phyloP scores from a whole-genome alignment of 2,888 invertebrate species.

The Ichneumoninae sp. region DNA sequence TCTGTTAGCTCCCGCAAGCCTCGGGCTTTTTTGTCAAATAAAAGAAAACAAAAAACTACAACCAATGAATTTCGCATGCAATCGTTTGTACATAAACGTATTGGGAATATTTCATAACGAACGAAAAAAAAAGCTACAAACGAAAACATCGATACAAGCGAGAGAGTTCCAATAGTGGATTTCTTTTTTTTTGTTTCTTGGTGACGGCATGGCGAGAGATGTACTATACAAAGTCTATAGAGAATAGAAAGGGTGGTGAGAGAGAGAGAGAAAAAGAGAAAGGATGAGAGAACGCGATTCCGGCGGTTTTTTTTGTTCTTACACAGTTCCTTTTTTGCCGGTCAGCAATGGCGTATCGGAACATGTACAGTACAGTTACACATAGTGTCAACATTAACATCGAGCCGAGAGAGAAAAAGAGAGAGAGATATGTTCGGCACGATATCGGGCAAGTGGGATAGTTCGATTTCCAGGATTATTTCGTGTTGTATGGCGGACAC shows the following conservation, averaged over 20 bases:
- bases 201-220: slow-evolving; percentile 18
- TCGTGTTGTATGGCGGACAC: slow-evolving; percentile 60
- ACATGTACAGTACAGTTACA: slow-evolving; percentile 24
- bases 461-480: slow-evolving; percentile 60
- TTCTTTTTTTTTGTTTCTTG: slow-evolving; percentile 1
- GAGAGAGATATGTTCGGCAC: slow-evolving; percentile 27
- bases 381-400: slow-evolving; percentile 14
- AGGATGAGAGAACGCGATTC: slow-evolving; percentile 25
- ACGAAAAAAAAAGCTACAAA: slow-evolving; percentile 30
- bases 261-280: slow-evolving; percentile 24
- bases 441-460: slow-evolving; percentile 20
- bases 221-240: not conserved
- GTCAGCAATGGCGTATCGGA: slow-evolving; percentile 19
- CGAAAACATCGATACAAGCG: slow-evolving; percentile 56
- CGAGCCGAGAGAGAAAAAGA: slow-evolving; percentile 5
- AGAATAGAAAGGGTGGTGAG: slow-evolving; percentile 14
- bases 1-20: slow-evolving; percentile 1
- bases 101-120: slow-evolving; percentile 11
- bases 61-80: slow-evolving; percentile 45
- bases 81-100: slow-evolving; percentile 38
- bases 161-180: slow-evolving; percentile 12
- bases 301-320: slow-evolving; percentile 10
- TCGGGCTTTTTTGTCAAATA: slow-evolving; percentile 1
- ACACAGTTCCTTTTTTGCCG: slow-evolving; percentile 15
- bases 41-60: slow-evolving; percentile 8